Conservation (phyloP, 2,888 invertebrate species). For the Frankliniella intonsa region DNA sequence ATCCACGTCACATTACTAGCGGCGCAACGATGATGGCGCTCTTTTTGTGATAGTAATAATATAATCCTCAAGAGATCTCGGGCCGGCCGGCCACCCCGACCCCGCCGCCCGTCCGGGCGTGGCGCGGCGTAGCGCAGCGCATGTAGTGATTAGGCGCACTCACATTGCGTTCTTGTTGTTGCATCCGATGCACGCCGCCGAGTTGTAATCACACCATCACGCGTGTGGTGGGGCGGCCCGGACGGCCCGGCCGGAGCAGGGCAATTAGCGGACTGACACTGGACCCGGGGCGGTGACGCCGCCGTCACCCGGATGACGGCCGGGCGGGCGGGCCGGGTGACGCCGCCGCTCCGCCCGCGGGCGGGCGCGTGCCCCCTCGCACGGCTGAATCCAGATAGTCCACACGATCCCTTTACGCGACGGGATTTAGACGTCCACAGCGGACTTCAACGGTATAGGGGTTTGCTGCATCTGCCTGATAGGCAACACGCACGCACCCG, state of each 20-base stretch:
- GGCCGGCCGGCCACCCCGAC: not conserved
- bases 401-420: too few species aligned
- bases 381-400: too few species aligned
- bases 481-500: too few species aligned
- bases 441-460: too few species aligned
- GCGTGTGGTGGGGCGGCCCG: not conserved
- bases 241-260: not conserved
- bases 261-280: not conserved
- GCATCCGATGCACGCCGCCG: not conserved
- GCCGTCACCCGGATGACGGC: not conserved
- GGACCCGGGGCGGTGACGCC: not conserved
- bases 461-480: too few species aligned
- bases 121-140: not conserved
- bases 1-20: slow-evolving; percentile 10
- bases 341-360: too few species aligned
- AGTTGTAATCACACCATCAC: not conserved
- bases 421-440: too few species aligned
- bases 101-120: not conserved
- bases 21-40: not conserved
- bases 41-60: slow-evolving; percentile 1
- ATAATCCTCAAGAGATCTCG: not conserved
- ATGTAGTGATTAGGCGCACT: not conserved
- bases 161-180: not conserved
- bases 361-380: too few species aligned
- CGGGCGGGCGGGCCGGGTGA: too few species aligned